Evolutionary conservation across 2,113 vertebrate species (phyloP).

Genomic region (Cromileptes altivelis): DNA sequence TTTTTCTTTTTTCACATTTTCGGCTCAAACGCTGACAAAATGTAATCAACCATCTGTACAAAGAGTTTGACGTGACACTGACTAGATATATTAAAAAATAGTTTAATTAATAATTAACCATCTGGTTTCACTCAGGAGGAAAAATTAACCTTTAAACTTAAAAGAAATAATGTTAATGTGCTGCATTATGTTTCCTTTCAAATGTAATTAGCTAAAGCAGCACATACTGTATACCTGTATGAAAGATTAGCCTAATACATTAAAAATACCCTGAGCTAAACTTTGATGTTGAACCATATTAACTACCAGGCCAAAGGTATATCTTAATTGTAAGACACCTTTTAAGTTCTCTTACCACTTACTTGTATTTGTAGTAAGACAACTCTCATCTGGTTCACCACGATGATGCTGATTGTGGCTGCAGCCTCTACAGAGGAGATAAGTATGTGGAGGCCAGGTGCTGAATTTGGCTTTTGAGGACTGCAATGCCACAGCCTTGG

Average conservation of each 20-base stretch:
- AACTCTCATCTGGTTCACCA: background rate
- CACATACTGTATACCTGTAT: background rate
- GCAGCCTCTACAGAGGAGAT: background rate
- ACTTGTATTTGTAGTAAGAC: background rate
- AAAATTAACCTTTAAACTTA: no score
- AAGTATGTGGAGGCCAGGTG: constrained; percentile 15
- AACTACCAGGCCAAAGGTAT: background rate
- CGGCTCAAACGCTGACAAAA: no score
- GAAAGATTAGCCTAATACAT: background rate
- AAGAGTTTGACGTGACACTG: no score
- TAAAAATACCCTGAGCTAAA: no score
- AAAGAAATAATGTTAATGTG: no score
- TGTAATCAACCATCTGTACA: no score
- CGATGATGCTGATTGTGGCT: background rate
- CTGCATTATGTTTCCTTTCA: background rate
- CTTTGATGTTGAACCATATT: no score
- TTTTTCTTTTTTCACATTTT: no score
- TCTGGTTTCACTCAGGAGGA: no score
- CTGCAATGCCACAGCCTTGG: background rate
- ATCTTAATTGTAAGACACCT: background rate
- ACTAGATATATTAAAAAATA: no score
- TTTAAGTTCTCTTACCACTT: no score
- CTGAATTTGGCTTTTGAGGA: constrained; percentile 9
- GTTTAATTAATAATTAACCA: no score
- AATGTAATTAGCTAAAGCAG: background rate